These are phyloP conservation scores for Scaptomyza reducta DNA, from an alignment of 2,888 invertebrate genomes.

Conservation along the genomic window DNA sequence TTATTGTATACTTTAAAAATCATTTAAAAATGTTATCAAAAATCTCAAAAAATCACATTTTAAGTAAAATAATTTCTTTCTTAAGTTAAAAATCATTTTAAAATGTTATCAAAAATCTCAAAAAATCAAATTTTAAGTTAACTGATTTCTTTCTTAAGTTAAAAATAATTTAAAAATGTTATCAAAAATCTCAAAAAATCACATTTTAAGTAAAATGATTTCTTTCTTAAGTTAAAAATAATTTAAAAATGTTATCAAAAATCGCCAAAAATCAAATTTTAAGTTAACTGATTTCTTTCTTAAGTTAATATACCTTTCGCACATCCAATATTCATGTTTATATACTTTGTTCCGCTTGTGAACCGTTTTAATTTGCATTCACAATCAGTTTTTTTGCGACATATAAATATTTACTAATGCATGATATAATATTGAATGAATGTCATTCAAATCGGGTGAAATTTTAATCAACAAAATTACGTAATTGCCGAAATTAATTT, in stretches of 20 bases:
- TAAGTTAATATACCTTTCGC: too few species aligned
- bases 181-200: background rate
- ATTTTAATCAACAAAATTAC: slow-evolving; percentile 17
- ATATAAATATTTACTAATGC: slow-evolving; percentile 15
- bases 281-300: too few species aligned
- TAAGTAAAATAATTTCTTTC: background rate
- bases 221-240: too few species aligned
- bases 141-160: too few species aligned
- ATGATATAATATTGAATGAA: slow-evolving; percentile 18
- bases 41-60: background rate
- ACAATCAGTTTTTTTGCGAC: slow-evolving; percentile 18
- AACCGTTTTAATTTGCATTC: slow-evolving; percentile 6
- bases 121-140: too few species aligned
- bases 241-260: too few species aligned
- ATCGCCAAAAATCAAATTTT: too few species aligned
- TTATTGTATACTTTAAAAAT: too few species aligned
- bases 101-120: too few species aligned
- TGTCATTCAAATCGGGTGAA: slow-evolving; percentile 37
- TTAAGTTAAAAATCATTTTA: too few species aligned
- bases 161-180: background rate
- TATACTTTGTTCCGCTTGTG: slow-evolving; percentile 21
- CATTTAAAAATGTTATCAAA: background rate
- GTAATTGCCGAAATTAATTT: slow-evolving; percentile 21
- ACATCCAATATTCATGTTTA: too few species aligned
- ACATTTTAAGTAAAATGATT: background rate